Percentiles rank a stretch among this genome's conserved stretches.
Conservation (phyloP, 2,113 vertebrate species). For the Lophius piscatorius region DNA sequence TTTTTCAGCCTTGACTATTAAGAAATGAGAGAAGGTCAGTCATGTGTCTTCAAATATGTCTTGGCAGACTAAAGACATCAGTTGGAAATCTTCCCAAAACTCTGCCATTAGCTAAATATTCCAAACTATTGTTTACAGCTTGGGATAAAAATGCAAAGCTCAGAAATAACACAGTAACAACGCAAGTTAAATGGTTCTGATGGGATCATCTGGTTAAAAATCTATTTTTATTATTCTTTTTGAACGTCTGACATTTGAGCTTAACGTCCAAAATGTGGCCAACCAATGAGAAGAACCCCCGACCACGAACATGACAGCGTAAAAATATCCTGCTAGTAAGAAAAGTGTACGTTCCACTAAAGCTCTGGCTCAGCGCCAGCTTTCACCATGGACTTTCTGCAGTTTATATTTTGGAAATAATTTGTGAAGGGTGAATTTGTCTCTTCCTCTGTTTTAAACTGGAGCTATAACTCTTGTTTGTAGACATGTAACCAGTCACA, state of each 20-base stretch:
- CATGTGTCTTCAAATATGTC: too few relatives aligned
- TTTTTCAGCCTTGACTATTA: too few relatives aligned
- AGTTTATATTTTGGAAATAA: slow-evolving; percentile 51
- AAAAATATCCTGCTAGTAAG: slow-evolving; percentile 46
- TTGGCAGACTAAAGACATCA: too few relatives aligned
- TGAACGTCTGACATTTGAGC: slow-evolving; percentile 55
- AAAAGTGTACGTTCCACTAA: too few relatives aligned
- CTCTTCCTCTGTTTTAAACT: slow-evolving; percentile 29
- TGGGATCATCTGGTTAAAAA: slow-evolving; percentile 45
- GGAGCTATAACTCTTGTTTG: slow-evolving; percentile 60
- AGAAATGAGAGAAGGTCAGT: too few relatives aligned
- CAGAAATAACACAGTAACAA: too few relatives aligned
- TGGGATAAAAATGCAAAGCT: too few relatives aligned
- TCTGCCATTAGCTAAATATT: too few relatives aligned
- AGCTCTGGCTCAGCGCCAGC: slow-evolving; percentile 44
- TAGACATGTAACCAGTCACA: slow-evolving; percentile 71
- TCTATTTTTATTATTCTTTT: slow-evolving; percentile 52
- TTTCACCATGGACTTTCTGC: slow-evolving; percentile 17
- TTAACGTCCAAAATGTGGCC: slow-evolving; percentile 34
- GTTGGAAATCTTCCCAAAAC: too few relatives aligned
- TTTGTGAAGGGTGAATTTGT: slow-evolving; percentile 49
- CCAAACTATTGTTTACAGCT: too few relatives aligned
- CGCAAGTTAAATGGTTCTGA: too few relatives aligned
- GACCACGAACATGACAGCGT: slow-evolving; percentile 42
- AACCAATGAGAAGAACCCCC: slow-evolving; percentile 16